Percentiles rank a stretch among this genome's conserved stretches.
phyloP scores from a whole-genome alignment of 1,140 invertebrate species.

The Eufriesea mexicana region DNA sequence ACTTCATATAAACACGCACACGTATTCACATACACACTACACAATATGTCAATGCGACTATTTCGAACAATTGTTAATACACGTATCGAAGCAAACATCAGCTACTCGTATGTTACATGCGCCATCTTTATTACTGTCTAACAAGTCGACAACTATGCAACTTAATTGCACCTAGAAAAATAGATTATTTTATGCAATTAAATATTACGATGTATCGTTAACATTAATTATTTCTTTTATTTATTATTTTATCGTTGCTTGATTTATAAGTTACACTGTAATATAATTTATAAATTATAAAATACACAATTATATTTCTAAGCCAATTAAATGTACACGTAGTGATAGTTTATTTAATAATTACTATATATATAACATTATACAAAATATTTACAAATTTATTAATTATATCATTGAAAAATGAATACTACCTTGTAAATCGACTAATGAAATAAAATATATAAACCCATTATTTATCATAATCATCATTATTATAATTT shows the following conservation, averaged over 20 bases:
- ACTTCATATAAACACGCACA: constrained; percentile 27
- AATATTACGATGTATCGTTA: neutral
- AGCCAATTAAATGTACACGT: too few relatives aligned
- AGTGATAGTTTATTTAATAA: too few relatives aligned
- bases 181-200: neutral
- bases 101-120: constrained; percentile 48
- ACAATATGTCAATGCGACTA: constrained; percentile 30
- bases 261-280: too few relatives aligned
- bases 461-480: too few relatives aligned
- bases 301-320: too few relatives aligned
- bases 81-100: constrained; percentile 50
- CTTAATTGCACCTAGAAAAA: constrained; percentile 3
- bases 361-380: too few relatives aligned
- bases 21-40: constrained; percentile 14
- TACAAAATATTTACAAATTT: too few relatives aligned
- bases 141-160: constrained; percentile 31
- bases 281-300: too few relatives aligned
- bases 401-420: too few relatives aligned
- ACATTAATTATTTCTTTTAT: neutral
- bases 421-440: too few relatives aligned
- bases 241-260: neutral
- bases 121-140: constrained; percentile 63
- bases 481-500: too few relatives aligned
- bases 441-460: too few relatives aligned
- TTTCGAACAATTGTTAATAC: constrained; percentile 47